A percentile compares a stretch with the other conserved stretches of the same genome.
Conservation (phyloP, 2,113 vertebrate genomes). For the Empidonax alnorum region DNA sequence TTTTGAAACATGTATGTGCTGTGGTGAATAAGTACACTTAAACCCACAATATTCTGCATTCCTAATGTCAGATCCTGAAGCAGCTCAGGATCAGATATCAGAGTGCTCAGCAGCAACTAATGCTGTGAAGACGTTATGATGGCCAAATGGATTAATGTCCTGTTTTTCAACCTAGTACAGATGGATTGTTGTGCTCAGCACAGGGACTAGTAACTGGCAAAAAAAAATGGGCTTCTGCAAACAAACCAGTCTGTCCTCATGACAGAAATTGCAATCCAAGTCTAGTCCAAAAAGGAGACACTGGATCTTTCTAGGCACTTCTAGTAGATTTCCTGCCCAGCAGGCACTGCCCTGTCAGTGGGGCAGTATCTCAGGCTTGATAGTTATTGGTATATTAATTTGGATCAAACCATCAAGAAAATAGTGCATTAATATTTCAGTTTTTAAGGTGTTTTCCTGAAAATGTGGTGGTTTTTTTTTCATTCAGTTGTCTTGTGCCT, state of each 20-base stretch:
- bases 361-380: not conserved
- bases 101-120: not conserved
- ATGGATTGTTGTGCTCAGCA: not conserved
- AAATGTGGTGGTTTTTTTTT: accelerated
- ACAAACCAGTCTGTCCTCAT: not conserved
- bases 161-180: not conserved
- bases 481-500: not conserved
- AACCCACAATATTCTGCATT: not conserved
- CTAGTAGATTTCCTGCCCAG: not conserved
- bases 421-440: not conserved
- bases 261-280: not conserved
- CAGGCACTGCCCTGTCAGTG: not conserved
- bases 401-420: not conserved
- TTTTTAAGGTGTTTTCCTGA: not conserved
- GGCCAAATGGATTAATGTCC: not conserved
- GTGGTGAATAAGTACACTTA: not conserved
- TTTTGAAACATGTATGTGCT: not conserved
- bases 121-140: not conserved
- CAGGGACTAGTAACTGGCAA: not conserved
- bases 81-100: not conserved
- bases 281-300: not conserved
- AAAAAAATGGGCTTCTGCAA: not conserved
- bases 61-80: not conserved
- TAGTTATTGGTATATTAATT: not conserved
- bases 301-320: not conserved